phyloP scores from a whole-genome alignment of 2,888 invertebrate species.

The Apocheima hispidaria region DNA sequence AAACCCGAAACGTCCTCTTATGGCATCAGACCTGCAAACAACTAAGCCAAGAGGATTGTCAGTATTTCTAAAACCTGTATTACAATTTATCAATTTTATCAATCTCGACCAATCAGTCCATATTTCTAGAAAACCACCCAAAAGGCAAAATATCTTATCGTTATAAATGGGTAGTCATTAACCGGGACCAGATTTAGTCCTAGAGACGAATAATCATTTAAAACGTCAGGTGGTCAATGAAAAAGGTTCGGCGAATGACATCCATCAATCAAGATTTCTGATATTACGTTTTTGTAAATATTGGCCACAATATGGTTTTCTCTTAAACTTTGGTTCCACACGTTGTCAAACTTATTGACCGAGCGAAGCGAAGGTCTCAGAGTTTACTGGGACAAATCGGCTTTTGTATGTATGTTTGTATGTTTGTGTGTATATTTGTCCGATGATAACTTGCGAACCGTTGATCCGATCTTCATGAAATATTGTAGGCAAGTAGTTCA shows the following conservation, averaged over 20 bases:
- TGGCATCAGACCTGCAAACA: too few relatives aligned
- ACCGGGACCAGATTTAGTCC: slow-evolving; percentile 12
- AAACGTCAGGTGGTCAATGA: slow-evolving; percentile 25
- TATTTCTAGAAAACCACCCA: slow-evolving; percentile 37
- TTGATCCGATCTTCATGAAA: too few relatives aligned
- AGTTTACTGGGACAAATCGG: too few relatives aligned
- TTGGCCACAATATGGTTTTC: slow-evolving; percentile 5
- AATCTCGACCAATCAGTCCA: slow-evolving; percentile 21
- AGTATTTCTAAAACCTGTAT: neutral
- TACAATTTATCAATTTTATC: slow-evolving; percentile 12
- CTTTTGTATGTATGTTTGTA: too few relatives aligned
- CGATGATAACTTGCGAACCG: too few relatives aligned
- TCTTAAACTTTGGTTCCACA: neutral
- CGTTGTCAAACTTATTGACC: too few relatives aligned
- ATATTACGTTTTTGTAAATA: slow-evolving; percentile 13
- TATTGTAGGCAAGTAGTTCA: too few relatives aligned
- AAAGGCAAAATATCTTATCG: slow-evolving; percentile 35
- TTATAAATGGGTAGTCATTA: slow-evolving; percentile 45
- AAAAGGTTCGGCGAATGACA: slow-evolving; percentile 33
- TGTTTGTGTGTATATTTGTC: too few relatives aligned
- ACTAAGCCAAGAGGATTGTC: too few relatives aligned
- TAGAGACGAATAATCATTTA: slow-evolving; percentile 10
- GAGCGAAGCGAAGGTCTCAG: too few relatives aligned
- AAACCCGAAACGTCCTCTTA: too few relatives aligned
- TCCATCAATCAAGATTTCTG: slow-evolving; percentile 43